Conservation (phyloP, 2,113 vertebrate genomes). For the Cacatua alba region DNA sequence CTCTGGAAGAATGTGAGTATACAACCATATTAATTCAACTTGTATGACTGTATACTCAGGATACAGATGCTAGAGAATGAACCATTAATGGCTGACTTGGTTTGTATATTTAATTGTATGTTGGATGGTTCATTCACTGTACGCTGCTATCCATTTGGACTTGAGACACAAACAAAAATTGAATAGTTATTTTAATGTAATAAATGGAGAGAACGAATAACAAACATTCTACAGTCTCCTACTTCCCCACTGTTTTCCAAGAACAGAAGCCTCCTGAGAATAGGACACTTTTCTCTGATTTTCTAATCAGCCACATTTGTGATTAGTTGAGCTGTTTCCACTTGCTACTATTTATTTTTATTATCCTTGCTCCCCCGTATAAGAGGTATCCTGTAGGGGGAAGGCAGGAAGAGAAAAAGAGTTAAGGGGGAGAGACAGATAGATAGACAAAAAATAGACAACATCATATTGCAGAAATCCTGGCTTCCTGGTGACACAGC, state of each 20-base stretch:
- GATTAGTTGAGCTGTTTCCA: conserved; percentile 45
- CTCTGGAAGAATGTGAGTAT: conserved; percentile 39
- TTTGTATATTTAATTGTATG: conserved; percentile 15
- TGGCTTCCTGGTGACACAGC: conserved; percentile 18
- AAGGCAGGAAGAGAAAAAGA: background rate
- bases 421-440: background rate
- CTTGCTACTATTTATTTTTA: conserved; percentile 46
- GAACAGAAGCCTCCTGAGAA: background rate
- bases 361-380: background rate
- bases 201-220: conserved; percentile 14
- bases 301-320: conserved; percentile 46
- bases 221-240: background rate
- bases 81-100: background rate
- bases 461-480: conserved; percentile 15
- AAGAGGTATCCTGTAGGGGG: background rate
- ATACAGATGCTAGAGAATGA: conserved; percentile 39
- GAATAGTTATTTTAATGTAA: conserved; percentile 38
- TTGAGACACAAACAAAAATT: background rate
- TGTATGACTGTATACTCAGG: conserved; percentile 10
- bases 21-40: conserved; percentile 37
- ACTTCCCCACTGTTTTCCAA: conserved; percentile 20
- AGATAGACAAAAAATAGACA: background rate
- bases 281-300: conserved; percentile 12
- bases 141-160: background rate
- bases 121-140: background rate